Evolutionary conservation across 1,140 invertebrate genomes (phyloP).

Genomic region (Drosophila quadrilineata): DNA sequence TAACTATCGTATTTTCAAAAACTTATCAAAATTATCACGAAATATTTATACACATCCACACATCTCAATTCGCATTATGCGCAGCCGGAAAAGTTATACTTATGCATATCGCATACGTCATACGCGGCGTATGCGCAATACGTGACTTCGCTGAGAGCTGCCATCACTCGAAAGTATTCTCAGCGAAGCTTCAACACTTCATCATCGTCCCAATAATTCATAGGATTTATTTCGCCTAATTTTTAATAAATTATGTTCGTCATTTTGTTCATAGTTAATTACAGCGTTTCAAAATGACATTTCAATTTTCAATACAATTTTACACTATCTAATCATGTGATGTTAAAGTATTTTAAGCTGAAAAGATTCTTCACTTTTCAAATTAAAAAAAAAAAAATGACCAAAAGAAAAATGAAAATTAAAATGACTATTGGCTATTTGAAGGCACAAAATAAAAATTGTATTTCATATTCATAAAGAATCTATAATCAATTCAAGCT

Average conservation of each 20-base stretch:
- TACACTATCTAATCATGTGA: too few relatives aligned
- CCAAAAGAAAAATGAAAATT: too few relatives aligned
- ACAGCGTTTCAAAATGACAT: too few relatives aligned
- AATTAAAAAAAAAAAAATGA: too few relatives aligned
- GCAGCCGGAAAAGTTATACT: conserved; percentile 43
- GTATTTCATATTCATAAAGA: too few relatives aligned
- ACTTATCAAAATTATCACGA: conserved; percentile 72
- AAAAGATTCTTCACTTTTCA: too few relatives aligned
- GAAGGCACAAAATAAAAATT: too few relatives aligned
- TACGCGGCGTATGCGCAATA: conserved; percentile 63
- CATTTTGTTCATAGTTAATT: too few relatives aligned
- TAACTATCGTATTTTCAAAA: conserved; percentile 37
- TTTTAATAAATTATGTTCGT: background rate
- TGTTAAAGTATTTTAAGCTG: too few relatives aligned
- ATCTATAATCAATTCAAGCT: too few relatives aligned
- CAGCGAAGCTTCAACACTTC: conserved; percentile 10
- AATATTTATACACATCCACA: conserved; percentile 41
- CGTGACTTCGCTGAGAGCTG: conserved; percentile 40
- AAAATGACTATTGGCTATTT: too few relatives aligned
- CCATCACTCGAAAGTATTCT: conserved; percentile 38
- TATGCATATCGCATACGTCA: conserved; percentile 32
- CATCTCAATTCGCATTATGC: conserved; percentile 33
- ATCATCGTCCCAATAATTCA: background rate
- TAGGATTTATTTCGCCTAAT: conserved; percentile 16
- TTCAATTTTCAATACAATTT: too few relatives aligned